Percentiles rank a stretch among this genome's conserved stretches.
Evolutionary conservation across 1,140 invertebrate genomes (phyloP).

Genomic region (Papilio polyxenes): DNA sequence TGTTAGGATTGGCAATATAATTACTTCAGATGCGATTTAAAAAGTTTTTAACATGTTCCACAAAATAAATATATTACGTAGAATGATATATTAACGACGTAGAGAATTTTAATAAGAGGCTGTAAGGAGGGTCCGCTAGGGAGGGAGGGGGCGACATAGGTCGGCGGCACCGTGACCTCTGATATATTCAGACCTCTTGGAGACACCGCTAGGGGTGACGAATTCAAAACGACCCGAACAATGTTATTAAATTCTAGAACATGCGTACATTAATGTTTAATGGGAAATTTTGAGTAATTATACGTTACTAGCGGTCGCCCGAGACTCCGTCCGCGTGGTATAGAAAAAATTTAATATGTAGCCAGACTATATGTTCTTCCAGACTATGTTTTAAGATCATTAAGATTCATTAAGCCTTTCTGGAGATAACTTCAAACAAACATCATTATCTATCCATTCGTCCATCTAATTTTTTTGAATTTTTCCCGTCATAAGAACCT

Average conservation of each 20-base stretch:
- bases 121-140: not conserved
- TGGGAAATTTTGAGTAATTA: not conserved
- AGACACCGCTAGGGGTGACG: not conserved
- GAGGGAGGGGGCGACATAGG: not conserved
- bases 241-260: constrained; percentile 8
- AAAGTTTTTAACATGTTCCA: not conserved
- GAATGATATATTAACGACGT: constrained; percentile 1
- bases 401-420: no score
- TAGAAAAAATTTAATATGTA: no score
- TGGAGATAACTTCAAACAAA: no score
- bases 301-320: no score
- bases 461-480: no score
- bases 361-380: no score
- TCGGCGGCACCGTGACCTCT: not conserved
- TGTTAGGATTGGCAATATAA: no score
- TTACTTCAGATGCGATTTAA: not conserved
- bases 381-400: no score
- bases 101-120: constrained; percentile 8
- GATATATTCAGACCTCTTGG: constrained; percentile 11
- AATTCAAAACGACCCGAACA: not conserved
- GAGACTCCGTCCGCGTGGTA: no score
- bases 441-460: no score
- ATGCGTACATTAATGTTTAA: not conserved
- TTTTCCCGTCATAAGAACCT: no score
- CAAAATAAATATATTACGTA: not conserved